These are phyloP conservation scores for Sebastes cheni DNA, from an alignment of 2,797 vertebrate species.

Conservation along the genomic window DNA sequence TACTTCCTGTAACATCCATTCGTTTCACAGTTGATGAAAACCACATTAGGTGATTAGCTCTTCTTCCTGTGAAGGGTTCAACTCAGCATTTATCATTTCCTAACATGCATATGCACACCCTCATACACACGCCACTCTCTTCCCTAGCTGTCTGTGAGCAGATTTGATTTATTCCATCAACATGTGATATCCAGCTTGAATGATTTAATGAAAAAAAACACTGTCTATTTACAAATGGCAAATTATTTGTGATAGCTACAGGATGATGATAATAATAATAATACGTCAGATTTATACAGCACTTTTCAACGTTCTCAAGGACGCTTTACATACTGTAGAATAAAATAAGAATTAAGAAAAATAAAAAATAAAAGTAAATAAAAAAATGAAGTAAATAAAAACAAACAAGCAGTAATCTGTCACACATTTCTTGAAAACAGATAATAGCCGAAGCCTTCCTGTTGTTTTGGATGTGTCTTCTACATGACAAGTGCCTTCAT, in stretches of 20 bases:
- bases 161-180: background rate
- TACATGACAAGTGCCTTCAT: background rate
- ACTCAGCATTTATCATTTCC: constrained; percentile 7
- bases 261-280: background rate
- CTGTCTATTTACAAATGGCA: background rate
- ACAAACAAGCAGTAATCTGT: background rate
- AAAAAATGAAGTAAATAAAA: no score
- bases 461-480: background rate
- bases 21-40: constrained; percentile 38
- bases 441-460: background rate
- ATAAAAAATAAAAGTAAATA: no score
- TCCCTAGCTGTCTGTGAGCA: background rate
- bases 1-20: background rate
- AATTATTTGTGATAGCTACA: background rate
- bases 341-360: no score
- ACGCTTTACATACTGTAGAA: no score
- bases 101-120: background rate
- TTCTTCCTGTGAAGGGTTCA: constrained; percentile 22
- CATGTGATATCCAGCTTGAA: background rate
- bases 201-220: background rate
- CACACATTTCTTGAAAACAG: background rate
- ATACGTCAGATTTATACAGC: no score
- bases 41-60: background rate
- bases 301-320: no score
- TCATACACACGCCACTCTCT: background rate